A percentile compares a stretch with the other conserved stretches of the same genome.
Evolutionary conservation across 2,113 vertebrate species (phyloP).

Genomic region (Pitta sordida): DNA sequence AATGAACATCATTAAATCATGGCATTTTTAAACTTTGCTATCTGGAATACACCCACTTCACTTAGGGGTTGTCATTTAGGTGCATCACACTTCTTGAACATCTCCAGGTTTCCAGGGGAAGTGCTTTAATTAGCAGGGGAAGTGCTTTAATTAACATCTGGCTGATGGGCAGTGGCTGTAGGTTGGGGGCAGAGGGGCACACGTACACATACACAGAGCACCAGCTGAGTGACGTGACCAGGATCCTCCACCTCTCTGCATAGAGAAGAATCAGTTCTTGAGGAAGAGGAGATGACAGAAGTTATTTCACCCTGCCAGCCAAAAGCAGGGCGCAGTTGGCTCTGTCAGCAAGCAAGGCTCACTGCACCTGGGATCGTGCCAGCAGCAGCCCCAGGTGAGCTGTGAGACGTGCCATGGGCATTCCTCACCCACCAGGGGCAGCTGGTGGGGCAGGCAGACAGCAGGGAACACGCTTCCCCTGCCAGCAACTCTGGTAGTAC

Average conservation of each 20-base stretch:
- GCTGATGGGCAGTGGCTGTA: too few relatives aligned
- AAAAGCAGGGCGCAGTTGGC: background rate
- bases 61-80: background rate
- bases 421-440: background rate
- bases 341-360: fast-evolving
- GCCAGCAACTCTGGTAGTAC: fast-evolving
- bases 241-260: background rate
- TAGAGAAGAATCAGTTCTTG: background rate
- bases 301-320: background rate
- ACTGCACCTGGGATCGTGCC: background rate
- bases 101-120: background rate
- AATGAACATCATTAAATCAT: background rate
- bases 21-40: background rate
- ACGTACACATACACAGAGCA: fast-evolving
- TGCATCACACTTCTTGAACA: background rate
- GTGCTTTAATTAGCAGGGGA: too few relatives aligned
- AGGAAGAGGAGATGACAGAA: background rate
- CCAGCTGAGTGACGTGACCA: background rate
- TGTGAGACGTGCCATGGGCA: background rate
- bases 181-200: background rate
- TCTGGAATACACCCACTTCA: background rate
- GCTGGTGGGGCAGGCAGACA: background rate
- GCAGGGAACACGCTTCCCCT: fast-evolving
- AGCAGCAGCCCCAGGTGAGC: background rate
- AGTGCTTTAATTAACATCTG: too few relatives aligned